These are phyloP conservation scores for Cheirogaleus medius DNA, from an alignment of 2,113 vertebrate species.

Conservation along the genomic window DNA sequence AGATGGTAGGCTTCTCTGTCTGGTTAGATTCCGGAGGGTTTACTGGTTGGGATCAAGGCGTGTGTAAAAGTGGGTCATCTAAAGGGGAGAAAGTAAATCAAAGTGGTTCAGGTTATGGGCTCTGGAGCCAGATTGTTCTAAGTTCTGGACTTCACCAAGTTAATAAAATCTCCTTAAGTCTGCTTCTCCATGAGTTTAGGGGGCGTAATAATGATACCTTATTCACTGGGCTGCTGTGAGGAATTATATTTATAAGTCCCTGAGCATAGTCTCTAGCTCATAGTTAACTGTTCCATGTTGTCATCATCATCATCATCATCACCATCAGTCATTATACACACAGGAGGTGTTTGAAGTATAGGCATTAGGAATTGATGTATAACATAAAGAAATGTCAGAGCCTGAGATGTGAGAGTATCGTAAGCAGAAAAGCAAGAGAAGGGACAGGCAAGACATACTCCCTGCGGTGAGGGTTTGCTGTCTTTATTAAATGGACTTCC, in stretches of 20 bases:
- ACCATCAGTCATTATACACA: not conserved
- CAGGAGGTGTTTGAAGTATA: not conserved
- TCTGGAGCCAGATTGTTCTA: not conserved
- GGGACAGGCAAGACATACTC: not conserved
- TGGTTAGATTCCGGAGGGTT: not conserved
- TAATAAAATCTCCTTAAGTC: not conserved
- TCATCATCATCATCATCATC: not conserved
- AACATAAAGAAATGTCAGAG: not conserved
- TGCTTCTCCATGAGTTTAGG: slow-evolving; percentile 43
- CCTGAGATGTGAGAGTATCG: not conserved
- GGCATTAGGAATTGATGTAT: not conserved
- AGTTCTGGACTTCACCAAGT: slow-evolving; percentile 1
- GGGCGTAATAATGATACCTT: not conserved
- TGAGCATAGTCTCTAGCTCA: not conserved
- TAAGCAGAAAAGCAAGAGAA: slow-evolving; percentile 18
- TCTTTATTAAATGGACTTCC: not conserved
- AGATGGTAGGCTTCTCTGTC: not conserved
- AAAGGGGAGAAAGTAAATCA: not conserved
- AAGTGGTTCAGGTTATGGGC: not conserved
- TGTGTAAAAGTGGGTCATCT: not conserved
- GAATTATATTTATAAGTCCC: not conserved
- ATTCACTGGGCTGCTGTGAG: not conserved
- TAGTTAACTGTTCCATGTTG: not conserved
- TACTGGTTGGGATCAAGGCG: not conserved
- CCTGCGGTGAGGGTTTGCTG: not conserved